Percentiles rank a stretch among this genome's conserved stretches.
Evolutionary conservation across 2,888 invertebrate genomes (phyloP).

Genomic region (Elmis aenea): DNA sequence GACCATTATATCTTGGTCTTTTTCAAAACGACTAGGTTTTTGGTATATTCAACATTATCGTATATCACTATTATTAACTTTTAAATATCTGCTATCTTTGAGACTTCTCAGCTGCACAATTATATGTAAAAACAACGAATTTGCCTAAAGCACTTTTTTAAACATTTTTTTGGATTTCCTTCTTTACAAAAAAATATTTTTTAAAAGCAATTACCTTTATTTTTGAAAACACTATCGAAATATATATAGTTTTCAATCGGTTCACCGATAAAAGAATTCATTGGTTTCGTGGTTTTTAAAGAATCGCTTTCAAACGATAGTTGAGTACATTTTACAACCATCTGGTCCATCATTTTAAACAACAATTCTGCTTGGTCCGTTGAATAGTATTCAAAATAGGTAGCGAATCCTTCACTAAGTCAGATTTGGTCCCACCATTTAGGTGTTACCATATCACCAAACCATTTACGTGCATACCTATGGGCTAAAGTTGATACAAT

Average conservation of each 20-base stretch:
- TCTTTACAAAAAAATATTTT: too few relatives aligned
- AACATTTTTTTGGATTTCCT: too few relatives aligned
- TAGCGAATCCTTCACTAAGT: conserved; percentile 68
- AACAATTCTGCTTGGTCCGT: conserved; percentile 26
- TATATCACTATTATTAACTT: too few relatives aligned
- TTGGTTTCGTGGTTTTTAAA: conserved; percentile 47
- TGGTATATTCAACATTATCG: too few relatives aligned
- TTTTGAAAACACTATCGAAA: conserved; percentile 50
- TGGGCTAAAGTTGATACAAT: conserved; percentile 54
- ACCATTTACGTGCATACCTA: conserved; percentile 69
- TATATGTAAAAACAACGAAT: too few relatives aligned
- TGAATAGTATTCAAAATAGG: conserved; percentile 50
- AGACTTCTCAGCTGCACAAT: too few relatives aligned
- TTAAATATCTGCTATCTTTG: too few relatives aligned
- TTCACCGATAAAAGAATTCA: conserved; percentile 50
- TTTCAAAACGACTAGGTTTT: too few relatives aligned
- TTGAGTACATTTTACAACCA: conserved; percentile 5
- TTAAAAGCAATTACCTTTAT: neutral
- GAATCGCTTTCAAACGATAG: conserved; percentile 7
- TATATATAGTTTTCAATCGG: conserved; percentile 54
- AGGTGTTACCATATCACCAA: conserved; percentile 61
- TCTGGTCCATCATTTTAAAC: conserved; percentile 14
- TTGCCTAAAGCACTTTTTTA: too few relatives aligned
- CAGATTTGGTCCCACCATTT: conserved; percentile 61
- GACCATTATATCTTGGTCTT: too few relatives aligned